These are phyloP conservation scores for Bothrops alternatus DNA, from an alignment of 2,797 vertebrate genomes.

Conservation along the genomic window DNA sequence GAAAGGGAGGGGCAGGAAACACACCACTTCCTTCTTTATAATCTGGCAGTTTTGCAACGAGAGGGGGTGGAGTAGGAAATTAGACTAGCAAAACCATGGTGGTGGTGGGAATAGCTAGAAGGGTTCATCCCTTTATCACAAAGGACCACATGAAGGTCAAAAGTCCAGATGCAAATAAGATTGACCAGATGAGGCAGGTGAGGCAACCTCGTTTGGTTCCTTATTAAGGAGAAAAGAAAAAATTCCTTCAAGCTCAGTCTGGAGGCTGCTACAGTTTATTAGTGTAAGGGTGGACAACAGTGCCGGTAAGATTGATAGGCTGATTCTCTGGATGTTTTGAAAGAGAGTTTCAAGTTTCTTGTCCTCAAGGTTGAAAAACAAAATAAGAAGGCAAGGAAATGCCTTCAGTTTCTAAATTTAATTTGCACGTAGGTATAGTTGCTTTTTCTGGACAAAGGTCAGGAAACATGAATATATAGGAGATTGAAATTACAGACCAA, in stretches of 20 bases:
- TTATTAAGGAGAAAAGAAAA: neutral
- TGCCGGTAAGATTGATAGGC: neutral
- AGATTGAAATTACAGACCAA: neutral
- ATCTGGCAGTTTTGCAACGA: neutral
- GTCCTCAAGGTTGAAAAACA: neutral
- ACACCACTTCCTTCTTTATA: neutral
- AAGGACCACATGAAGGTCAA: neutral
- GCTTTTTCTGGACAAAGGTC: neutral
- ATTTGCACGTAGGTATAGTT: neutral
- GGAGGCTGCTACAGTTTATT: neutral
- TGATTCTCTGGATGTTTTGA: neutral
- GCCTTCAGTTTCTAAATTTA: neutral
- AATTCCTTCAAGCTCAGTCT: neutral
- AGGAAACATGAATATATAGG: too few relatives aligned
- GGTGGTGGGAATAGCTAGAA: neutral
- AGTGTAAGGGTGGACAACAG: neutral
- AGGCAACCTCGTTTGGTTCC: neutral
- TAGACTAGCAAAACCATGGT: neutral
- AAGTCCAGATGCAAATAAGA: neutral
- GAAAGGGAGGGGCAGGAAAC: slow-evolving; percentile 16
- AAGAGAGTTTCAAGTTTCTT: neutral
- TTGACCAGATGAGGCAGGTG: neutral
- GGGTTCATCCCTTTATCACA: neutral
- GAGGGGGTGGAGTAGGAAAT: neutral
- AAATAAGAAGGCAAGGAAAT: neutral